Evolutionary conservation across 2,888 invertebrate genomes (phyloP), one percentile per base, ranked within the genome.

Genomic region (Drosophila rubida): DNA sequence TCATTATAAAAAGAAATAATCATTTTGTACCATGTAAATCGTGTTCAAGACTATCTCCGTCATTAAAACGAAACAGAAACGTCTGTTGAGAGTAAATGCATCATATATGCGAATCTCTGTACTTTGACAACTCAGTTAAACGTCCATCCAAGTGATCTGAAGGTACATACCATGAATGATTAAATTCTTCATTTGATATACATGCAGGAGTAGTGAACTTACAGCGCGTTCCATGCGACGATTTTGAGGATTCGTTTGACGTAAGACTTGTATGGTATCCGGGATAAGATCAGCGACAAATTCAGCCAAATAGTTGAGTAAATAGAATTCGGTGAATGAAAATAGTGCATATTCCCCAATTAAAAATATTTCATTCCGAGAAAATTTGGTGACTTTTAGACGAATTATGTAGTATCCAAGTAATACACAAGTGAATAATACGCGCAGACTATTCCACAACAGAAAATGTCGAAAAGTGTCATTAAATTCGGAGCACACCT

Each of bases 71-170:
- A 45, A 53, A 1, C 13, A 41, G 0, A 60, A n/a, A 30, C 53
- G 14, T 30, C 16, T 37, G 23, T 53, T 39, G 3, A 53, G 45
- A 0, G 53, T 37, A 13, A 53, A 27, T 30, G 46, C 22, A 2
- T 39, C 45, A 39, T 39, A 46, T 0, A 53, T 14, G 5, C 46
- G 14, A 37, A 60, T 46, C 0, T 30, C 8, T 6, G 45, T 60
- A n/a, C n/a, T 27, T 22, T 53, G 60, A 14, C 60, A 53, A 53
- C 45, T 23, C 0, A 60, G 16, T 19, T 53, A 37, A 7, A 60
- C 4, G 3, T 1, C 25, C 61, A 62, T 54, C 61, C 54, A 54
- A 8, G 14, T n/a, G 8, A 23, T 62, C 48, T 62, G 30, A 4
- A 35, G n/a, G n/a, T n/a, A n/a, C n/a, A n/a, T n/a, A n/a, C n/a